Conservation (phyloP, 2,888 invertebrate species). For the Drosophila limbata region DNA sequence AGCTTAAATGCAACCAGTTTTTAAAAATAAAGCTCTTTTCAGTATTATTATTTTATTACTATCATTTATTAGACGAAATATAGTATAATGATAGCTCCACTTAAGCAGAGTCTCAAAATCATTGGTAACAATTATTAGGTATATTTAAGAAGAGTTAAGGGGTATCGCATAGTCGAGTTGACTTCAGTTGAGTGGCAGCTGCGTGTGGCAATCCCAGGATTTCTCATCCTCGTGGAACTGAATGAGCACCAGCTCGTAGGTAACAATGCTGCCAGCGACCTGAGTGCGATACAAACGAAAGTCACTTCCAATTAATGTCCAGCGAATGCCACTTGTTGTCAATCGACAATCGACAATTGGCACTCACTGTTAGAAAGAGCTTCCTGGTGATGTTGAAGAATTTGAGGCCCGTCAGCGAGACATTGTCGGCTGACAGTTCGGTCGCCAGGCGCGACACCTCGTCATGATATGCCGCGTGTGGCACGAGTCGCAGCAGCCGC, state of each 20-base stretch:
- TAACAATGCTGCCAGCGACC: constrained; percentile 87
- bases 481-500: constrained; percentile 84
- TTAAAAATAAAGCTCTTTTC: no score
- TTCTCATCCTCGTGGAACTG: constrained; percentile 86
- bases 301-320: neutral
- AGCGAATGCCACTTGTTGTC: constrained; percentile 16
- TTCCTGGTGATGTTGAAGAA: constrained; percentile 84
- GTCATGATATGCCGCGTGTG: constrained; percentile 83
- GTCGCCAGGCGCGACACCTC: constrained; percentile 84
- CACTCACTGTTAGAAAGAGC: constrained; percentile 80
- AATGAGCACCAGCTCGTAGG: constrained; percentile 87
- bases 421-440: constrained; percentile 78
- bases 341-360: neutral
- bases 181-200: constrained; percentile 18
- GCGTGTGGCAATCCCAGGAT: constrained; percentile 71
- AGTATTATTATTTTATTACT: no score
- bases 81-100: no score
- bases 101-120: no score
- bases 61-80: no score
- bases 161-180: neutral
- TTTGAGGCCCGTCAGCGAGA: constrained; percentile 82
- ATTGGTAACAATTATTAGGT: no score
- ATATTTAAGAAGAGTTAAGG: neutral
- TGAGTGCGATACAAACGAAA: constrained; percentile 54
- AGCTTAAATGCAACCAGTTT: no score